phyloP scores from a whole-genome alignment of 2,888 invertebrate species.

The Eilema sororculum region DNA sequence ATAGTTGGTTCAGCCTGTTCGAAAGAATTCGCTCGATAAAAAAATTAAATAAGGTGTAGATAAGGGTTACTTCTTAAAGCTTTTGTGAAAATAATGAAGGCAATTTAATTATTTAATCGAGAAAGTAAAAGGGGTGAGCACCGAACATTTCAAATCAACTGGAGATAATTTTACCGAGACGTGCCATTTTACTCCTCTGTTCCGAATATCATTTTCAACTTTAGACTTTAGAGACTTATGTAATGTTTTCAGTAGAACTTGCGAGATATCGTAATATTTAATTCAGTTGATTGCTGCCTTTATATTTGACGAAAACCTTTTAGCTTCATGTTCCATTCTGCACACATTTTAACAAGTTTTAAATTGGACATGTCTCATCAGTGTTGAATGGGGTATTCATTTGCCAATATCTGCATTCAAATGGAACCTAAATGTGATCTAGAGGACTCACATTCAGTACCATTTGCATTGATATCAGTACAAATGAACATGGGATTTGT shows the following conservation, averaged over 20 bases:
- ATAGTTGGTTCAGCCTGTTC: not conserved
- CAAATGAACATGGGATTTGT: constrained; percentile 39
- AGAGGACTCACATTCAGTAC: constrained; percentile 26
- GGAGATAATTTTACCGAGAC: constrained; percentile 25
- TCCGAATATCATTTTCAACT: constrained; percentile 29
- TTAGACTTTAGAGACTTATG: constrained; percentile 31
- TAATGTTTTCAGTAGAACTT: constrained; percentile 35
- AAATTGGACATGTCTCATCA: constrained; percentile 12
- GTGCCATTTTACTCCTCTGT: constrained; percentile 19
- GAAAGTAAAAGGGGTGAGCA: constrained; percentile 17
- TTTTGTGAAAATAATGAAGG: constrained; percentile 20
- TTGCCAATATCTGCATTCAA: constrained; percentile 22
- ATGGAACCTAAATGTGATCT: constrained; percentile 27
- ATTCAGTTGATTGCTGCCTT: constrained; percentile 37
- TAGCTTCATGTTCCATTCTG: constrained; percentile 11
- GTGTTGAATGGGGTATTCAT: constrained; percentile 21
- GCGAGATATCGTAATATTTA: constrained; percentile 33
- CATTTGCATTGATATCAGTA: constrained; percentile 48
- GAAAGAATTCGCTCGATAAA: not conserved
- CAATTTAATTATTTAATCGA: constrained; percentile 26
- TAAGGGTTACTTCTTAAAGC: constrained; percentile 1
- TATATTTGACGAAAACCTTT: constrained; percentile 30
- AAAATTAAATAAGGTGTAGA: not conserved
- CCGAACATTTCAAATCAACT: constrained; percentile 36
- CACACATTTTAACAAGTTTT: not conserved